phyloP scores from a whole-genome alignment of 2,888 invertebrate genomes.

The Carcina quercana region DNA sequence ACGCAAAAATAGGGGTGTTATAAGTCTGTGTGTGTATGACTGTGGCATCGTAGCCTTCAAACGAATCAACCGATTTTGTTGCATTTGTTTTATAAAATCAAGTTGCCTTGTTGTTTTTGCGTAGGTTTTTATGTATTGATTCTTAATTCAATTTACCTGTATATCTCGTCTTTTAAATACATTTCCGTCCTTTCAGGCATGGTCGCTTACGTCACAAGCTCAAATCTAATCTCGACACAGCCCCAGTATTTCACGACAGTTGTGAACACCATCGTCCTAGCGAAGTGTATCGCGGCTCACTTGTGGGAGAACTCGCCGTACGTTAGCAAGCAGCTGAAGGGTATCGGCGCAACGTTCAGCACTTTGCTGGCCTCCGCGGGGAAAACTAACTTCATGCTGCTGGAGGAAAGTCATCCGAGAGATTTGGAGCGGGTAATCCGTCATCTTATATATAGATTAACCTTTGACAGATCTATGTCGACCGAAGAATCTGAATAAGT shows the following conservation, averaged over 20 bases:
- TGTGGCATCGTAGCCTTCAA: too few relatives aligned
- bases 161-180: too few relatives aligned
- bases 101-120: too few relatives aligned
- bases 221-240: constrained; percentile 32
- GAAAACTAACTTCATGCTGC: constrained; percentile 76
- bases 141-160: too few relatives aligned
- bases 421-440: constrained; percentile 81
- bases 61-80: too few relatives aligned
- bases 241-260: constrained; percentile 66
- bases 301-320: constrained; percentile 85
- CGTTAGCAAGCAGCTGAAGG: constrained; percentile 80
- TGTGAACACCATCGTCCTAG: constrained; percentile 74
- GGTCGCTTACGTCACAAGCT: constrained; percentile 69
- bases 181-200: constrained; percentile 54
- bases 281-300: constrained; percentile 79
- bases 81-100: too few relatives aligned
- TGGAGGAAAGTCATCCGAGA: constrained; percentile 80
- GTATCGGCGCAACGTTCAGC: constrained; percentile 80
- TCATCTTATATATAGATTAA: too few relatives aligned
- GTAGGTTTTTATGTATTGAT: too few relatives aligned
- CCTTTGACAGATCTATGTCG: too few relatives aligned
- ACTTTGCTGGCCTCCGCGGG: constrained; percentile 77
- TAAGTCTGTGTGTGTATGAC: too few relatives aligned
- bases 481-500: too few relatives aligned
- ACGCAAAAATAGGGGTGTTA: too few relatives aligned